Base-by-base conservation (phyloP, 2,797 vertebrate genomes). In the Fundulus diaphanus region DNA sequence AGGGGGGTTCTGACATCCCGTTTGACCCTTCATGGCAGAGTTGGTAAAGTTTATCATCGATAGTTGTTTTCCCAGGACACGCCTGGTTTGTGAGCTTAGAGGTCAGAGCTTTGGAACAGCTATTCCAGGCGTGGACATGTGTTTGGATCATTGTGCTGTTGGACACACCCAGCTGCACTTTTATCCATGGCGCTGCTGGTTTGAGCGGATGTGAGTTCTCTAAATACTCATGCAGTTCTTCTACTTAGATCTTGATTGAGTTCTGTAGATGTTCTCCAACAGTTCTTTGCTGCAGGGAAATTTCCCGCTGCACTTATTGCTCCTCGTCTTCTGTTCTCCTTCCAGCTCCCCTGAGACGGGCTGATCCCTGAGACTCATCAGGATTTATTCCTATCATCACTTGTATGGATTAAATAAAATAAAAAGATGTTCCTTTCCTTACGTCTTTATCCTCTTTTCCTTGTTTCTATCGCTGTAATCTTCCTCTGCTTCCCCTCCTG, bases 281-380 rank as follows among this genome's bases (percentile, higher is more conserved):
- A 7, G 40, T 48, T 48, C 48, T 20, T 22, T 22, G 24, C 24
- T 12, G 51, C 24, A 11, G 8, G n/a, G n/a, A n/a, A n/a, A n/a
- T n/a, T n/a, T n/a, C n/a, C n/a, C n/a, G n/a, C n/a, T n/a, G n/a
- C n/a, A n/a, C n/a, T n/a, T n/a, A n/a, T 54, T n/a, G 0, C 13
- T 54, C 52, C 2, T 48, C 15, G 18, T 48, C 46, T 48, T 18
- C 46, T 48, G 13, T 48, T 29, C n/a, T 61, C 3, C 33, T 71
- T 63, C 67, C 33, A 7, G 57, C 12, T 67, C 29, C 1, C 27
- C 51, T 80, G 63, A 85, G 80, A 61, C 73, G 0, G 71, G 83
- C 88, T 85, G 72, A 87, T 88, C 85, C 71, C 33, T 57, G 40
- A 75, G 74, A 86, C 78, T 85, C 85, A 86, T 77, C 87, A 56